Conservation (phyloP, 2,888 invertebrate species). For the Lasioglossum morio region DNA sequence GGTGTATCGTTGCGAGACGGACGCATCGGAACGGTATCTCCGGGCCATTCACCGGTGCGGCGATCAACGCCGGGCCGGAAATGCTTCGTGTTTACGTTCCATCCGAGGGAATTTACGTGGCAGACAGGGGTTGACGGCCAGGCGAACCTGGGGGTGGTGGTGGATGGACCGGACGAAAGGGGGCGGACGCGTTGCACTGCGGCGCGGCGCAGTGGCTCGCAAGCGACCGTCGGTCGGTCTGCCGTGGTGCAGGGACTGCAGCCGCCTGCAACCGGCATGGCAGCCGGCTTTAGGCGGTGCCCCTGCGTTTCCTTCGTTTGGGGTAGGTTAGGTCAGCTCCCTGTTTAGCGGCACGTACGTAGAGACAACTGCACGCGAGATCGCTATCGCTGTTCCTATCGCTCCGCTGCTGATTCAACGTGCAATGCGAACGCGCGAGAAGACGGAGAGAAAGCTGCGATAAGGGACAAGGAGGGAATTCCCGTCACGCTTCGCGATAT, state of each 20-base stretch:
- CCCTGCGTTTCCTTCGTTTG: constrained; percentile 47
- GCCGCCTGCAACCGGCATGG: neutral
- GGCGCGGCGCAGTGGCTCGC: constrained; percentile 6
- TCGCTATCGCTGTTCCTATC: constrained; percentile 34
- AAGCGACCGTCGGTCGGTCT: constrained; percentile 25
- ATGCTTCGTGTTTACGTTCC: constrained; percentile 41
- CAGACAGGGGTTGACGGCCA: constrained; percentile 35
- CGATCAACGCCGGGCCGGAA: neutral
- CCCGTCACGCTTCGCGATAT: neutral
- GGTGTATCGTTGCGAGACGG: too few species aligned
- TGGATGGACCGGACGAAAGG: constrained; percentile 40
- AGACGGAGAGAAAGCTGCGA: constrained; percentile 9
- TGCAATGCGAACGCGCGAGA: constrained; percentile 10
- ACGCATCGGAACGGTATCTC: too few species aligned
- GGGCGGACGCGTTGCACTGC: constrained; percentile 35
- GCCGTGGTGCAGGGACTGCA: constrained; percentile 35
- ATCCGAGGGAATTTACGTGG: constrained; percentile 24
- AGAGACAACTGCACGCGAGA: constrained; percentile 55
- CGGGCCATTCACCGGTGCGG: too few species aligned
- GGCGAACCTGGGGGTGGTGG: constrained; percentile 38
- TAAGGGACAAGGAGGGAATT: constrained; percentile 15
- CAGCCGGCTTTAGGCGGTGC: constrained; percentile 61
- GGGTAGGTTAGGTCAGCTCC: constrained; percentile 70
- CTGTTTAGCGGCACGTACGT: neutral
- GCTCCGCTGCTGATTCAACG: neutral